Evolutionary conservation across 2,113 vertebrate species (phyloP).

Genomic region (Phalacrocorax pelagicus): DNA sequence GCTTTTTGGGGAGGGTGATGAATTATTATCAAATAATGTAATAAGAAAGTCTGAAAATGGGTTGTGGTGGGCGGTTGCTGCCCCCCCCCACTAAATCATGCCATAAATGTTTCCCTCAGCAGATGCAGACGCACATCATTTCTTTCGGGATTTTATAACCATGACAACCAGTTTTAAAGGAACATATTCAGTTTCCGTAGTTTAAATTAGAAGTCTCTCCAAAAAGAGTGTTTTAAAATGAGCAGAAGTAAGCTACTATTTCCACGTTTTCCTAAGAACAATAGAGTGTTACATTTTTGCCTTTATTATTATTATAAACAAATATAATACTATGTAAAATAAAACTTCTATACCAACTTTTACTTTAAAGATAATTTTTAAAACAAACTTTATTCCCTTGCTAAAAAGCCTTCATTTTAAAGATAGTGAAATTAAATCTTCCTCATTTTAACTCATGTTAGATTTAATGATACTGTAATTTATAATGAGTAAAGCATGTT

Average conservation of each 20-base stretch:
- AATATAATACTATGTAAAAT: not conserved
- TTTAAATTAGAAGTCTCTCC: conserved; percentile 60
- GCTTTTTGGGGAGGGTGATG: not conserved
- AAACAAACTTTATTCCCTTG: not conserved
- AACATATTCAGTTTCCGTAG: conserved; percentile 49
- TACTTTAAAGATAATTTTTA: not conserved
- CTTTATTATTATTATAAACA: not conserved
- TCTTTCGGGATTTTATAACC: conserved; percentile 75
- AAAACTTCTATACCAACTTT: not conserved
- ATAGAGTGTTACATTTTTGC: not conserved
- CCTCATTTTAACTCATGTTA: conserved; percentile 50
- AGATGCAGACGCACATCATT: conserved; percentile 60
- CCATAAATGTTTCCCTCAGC: conserved; percentile 62
- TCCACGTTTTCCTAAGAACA: conserved; percentile 16
- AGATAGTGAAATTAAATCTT: conserved; percentile 33
- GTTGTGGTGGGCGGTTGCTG: conserved; percentile 34
- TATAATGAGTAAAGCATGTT: conserved; percentile 56
- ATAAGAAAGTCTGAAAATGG: conserved; percentile 50
- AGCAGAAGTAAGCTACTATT: conserved; percentile 50
- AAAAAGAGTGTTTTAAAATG: conserved; percentile 43
- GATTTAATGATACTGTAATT: conserved; percentile 63
- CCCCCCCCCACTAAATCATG: conserved; percentile 31
- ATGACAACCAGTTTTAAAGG: conserved; percentile 74
- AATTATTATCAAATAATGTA: conserved; percentile 36
- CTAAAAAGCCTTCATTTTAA: conserved; percentile 39